phyloP scores from a whole-genome alignment of 2,888 invertebrate species.

The Onthophagus sagittarius region DNA sequence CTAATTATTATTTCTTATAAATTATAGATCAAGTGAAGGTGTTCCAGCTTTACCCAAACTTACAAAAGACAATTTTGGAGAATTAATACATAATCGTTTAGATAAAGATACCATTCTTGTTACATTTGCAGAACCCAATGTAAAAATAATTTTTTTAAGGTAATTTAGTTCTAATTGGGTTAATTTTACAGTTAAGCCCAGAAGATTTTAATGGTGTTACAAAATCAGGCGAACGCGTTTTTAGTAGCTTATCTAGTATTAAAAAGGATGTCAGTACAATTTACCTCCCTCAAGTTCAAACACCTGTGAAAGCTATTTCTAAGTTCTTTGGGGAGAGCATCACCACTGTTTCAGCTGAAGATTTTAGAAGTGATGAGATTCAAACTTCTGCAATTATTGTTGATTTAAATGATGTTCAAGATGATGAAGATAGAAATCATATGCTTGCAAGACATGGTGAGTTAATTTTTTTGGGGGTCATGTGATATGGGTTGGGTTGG shows the following conservation, averaged over 20 bases:
- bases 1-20: too few relatives aligned
- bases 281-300: slow-evolving; percentile 62
- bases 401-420: slow-evolving; percentile 56
- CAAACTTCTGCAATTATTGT: slow-evolving; percentile 54
- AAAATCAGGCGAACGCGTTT: slow-evolving; percentile 44
- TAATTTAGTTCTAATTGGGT: not conserved
- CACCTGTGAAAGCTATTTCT: slow-evolving; percentile 56
- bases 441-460: slow-evolving; percentile 60
- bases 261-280: slow-evolving; percentile 42
- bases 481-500: slow-evolving; percentile 5
- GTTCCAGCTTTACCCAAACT: slow-evolving; percentile 44
- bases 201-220: slow-evolving; percentile 50
- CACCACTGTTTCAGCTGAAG: slow-evolving; percentile 37
- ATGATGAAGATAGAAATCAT: slow-evolving; percentile 53
- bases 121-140: slow-evolving; percentile 52
- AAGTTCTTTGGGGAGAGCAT: slow-evolving; percentile 47
- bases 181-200: slow-evolving; percentile 46
- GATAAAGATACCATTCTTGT: slow-evolving; percentile 46
- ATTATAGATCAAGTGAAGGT: slow-evolving; percentile 30
- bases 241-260: slow-evolving; percentile 45
- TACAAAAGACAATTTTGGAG: slow-evolving; percentile 42
- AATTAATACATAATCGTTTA: slow-evolving; percentile 35
- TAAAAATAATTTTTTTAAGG: slow-evolving; percentile 36
- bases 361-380: slow-evolving; percentile 36
- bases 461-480: slow-evolving; percentile 14